Evolutionary conservation across 2,113 vertebrate species (phyloP).

Genomic region (Phaetusa simplex): DNA sequence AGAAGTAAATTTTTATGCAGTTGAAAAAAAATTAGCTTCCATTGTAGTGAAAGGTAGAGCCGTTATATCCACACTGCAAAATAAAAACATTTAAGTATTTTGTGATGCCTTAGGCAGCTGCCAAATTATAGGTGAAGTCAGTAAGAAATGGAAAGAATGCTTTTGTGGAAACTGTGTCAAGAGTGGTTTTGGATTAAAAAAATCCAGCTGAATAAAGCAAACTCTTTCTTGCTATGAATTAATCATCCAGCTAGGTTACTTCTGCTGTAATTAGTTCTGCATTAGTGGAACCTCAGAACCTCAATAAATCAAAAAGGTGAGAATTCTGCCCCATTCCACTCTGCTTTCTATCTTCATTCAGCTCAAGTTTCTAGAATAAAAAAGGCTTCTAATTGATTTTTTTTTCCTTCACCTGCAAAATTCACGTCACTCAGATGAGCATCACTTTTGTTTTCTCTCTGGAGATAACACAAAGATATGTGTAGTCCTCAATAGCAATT

Average conservation of each 20-base stretch:
- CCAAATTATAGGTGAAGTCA: neutral
- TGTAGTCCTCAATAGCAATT: neutral
- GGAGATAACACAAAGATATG: neutral
- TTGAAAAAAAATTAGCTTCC: neutral
- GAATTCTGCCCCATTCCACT: neutral
- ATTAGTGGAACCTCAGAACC: neutral
- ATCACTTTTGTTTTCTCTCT: constrained; percentile 18
- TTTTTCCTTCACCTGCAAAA: neutral
- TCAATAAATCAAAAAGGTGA: constrained; percentile 23
- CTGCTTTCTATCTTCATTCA: neutral
- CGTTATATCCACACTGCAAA: neutral
- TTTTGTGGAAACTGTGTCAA: neutral
- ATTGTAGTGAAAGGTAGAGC: neutral
- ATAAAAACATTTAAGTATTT: neutral
- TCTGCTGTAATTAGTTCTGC: constrained; percentile 25
- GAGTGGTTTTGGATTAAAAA: neutral
- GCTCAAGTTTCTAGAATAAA: neutral
- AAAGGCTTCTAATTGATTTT: neutral
- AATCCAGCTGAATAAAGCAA: neutral
- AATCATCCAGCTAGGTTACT: neutral
- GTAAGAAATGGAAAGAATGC: neutral
- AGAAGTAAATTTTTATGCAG: neutral
- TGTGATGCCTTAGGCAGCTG: neutral
- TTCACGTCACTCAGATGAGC: neutral
- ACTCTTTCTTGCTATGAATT: neutral